Conservation (phyloP, 37 sponge, comb jelly and placozoan species). For the Mnemiopsis leidyi region DNA sequence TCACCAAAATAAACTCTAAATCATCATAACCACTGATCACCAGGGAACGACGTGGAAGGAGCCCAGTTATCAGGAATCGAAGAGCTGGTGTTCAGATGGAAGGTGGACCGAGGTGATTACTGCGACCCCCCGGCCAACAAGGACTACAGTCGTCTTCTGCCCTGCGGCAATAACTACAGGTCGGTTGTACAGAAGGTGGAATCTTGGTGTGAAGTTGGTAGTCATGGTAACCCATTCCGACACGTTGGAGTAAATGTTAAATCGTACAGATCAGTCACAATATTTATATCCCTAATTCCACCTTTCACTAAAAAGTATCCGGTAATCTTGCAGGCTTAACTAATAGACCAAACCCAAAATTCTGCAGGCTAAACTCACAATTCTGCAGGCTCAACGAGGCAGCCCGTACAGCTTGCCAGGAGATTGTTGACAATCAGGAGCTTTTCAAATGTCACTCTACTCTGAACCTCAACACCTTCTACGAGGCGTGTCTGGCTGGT, state of each 20-base stretch:
- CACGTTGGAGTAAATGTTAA: too few species aligned
- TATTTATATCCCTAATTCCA: too few species aligned
- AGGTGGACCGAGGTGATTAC: conserved; percentile 20
- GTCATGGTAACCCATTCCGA: too few species aligned
- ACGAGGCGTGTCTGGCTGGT: conserved; percentile 48
- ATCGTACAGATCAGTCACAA: too few species aligned
- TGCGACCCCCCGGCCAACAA: not conserved
- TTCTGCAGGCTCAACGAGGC: conserved; percentile 4
- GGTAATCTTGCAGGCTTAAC: too few species aligned
- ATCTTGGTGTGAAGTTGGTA: too few species aligned
- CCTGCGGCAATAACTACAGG: conserved; percentile 62
- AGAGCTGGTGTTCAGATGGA: not conserved
- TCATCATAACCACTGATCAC: not conserved
- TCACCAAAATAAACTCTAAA: not conserved
- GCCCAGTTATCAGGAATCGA: not conserved
- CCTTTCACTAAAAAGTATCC: too few species aligned
- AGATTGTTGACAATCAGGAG: conserved; percentile 46
- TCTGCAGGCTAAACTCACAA: too few species aligned
- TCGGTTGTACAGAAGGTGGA: too few species aligned
- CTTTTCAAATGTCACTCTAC: conserved; percentile 53
- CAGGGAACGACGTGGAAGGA: conserved; percentile 41
- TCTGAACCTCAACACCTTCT: conserved; percentile 33
- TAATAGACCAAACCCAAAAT: too few species aligned
- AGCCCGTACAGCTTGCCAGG: conserved; percentile 19
- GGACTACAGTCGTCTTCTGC: not conserved